Conservation (phyloP, 2,113 vertebrate species). For the Perognathus longimembris region DNA sequence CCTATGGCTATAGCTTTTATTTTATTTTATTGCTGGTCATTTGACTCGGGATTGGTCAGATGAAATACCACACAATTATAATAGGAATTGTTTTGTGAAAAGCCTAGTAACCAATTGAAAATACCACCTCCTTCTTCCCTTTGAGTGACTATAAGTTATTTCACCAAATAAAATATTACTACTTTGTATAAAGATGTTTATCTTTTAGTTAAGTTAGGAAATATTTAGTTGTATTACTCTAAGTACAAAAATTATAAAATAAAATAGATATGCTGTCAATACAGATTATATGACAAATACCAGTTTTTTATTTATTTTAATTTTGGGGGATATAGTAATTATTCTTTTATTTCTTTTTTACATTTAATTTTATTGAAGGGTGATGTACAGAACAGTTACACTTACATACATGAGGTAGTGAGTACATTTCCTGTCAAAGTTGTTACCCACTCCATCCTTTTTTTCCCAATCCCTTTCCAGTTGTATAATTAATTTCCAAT, state of each 20-base stretch:
- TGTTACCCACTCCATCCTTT: too few relatives aligned
- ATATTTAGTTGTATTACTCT: conserved; percentile 79
- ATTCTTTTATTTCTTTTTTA: too few relatives aligned
- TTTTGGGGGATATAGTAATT: too few relatives aligned
- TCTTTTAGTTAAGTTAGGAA: conserved; percentile 63
- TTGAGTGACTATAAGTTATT: conserved; percentile 29
- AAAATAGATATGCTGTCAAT: conserved; percentile 79
- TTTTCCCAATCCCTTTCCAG: too few relatives aligned
- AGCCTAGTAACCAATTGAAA: conserved; percentile 46
- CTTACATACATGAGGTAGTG: too few relatives aligned
- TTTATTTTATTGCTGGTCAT: neutral
- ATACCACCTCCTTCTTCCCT: conserved; percentile 11
- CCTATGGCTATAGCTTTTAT: neutral
- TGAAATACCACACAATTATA: conserved; percentile 7
- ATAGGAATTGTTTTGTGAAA: conserved; percentile 41
- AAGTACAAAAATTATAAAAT: conserved; percentile 84
- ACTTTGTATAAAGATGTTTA: conserved; percentile 36
- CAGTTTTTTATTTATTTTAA: too few relatives aligned
- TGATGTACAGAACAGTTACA: too few relatives aligned
- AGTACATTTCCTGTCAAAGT: too few relatives aligned
- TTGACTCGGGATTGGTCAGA: conserved; percentile 37
- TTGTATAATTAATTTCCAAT: too few relatives aligned
- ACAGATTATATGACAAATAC: conserved; percentile 80
- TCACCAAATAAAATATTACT: conserved; percentile 44
- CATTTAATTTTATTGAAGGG: too few relatives aligned